A percentile compares a stretch with the other conserved stretches of the same genome.
Evolutionary conservation across 2,113 vertebrate genomes (phyloP).

Genomic region (Sebastes schlegelii): DNA sequence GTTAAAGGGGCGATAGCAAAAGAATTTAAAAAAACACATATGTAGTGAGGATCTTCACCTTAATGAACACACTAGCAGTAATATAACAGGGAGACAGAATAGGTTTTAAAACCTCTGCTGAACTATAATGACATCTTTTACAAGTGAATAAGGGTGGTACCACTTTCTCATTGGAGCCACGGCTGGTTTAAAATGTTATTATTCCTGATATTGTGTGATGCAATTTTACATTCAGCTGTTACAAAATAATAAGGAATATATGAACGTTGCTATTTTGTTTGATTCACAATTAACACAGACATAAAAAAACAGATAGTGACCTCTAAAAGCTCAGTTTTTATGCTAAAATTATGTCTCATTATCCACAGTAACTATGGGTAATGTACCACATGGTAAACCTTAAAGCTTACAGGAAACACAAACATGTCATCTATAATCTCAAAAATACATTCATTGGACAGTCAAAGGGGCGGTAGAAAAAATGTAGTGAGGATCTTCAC

Average conservation of each 20-base stretch:
- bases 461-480: too few relatives aligned
- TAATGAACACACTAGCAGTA: conserved; percentile 49
- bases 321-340: conserved; percentile 23
- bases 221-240: conserved; percentile 34
- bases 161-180: conserved; percentile 12
- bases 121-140: not conserved
- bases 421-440: conserved; percentile 57
- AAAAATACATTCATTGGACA: not conserved
- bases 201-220: conserved; percentile 25
- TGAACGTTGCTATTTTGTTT: conserved; percentile 10
- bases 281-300: conserved; percentile 13
- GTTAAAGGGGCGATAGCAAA: conserved; percentile 59
- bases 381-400: conserved; percentile 51
- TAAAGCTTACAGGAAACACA: conserved; percentile 53
- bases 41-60: conserved; percentile 59
- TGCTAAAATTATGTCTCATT: conserved; percentile 34
- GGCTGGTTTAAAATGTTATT: conserved; percentile 8
- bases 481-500: too few relatives aligned
- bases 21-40: conserved; percentile 56
- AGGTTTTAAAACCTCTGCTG: conserved; percentile 5
- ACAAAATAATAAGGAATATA: conserved; percentile 32
- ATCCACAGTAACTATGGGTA: conserved; percentile 38
- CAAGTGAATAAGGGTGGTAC: conserved; percentile 15
- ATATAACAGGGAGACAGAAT: conserved; percentile 23
- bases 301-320: conserved; percentile 10